A percentile compares a stretch with the other conserved stretches of the same genome.
Evolutionary conservation across 2,888 invertebrate species (phyloP).

Genomic region (Stenichneumon culpator): DNA sequence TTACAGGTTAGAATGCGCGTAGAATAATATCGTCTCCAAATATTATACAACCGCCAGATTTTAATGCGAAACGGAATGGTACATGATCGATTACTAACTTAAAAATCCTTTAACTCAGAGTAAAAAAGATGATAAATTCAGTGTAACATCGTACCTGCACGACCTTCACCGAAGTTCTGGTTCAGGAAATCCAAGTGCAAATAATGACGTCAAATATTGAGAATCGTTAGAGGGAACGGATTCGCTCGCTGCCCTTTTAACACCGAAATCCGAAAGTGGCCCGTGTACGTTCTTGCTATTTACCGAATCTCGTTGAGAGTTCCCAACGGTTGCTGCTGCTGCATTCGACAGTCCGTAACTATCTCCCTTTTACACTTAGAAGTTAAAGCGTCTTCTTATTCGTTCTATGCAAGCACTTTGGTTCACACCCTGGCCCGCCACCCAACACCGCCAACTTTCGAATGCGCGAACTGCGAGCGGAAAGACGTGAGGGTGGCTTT

Average conservation of each 20-base stretch:
- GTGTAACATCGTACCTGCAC: neutral
- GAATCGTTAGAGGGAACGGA: neutral
- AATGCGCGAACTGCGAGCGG: conserved; percentile 25
- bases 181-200: neutral
- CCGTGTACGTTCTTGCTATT: conserved; percentile 22
- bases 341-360: conserved; percentile 24
- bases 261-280: conserved; percentile 19
- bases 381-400: conserved; percentile 24
- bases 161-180: neutral
- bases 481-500: conserved; percentile 1
- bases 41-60: too few species aligned
- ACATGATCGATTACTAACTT: neutral
- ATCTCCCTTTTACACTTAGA: conserved; percentile 23
- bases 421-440: neutral
- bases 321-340: conserved; percentile 11
- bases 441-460: conserved; percentile 8
- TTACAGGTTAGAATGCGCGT: too few species aligned
- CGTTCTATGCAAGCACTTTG: conserved; percentile 29
- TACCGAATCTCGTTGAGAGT: conserved; percentile 21
- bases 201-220: conserved; percentile 25
- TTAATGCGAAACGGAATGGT: too few species aligned
- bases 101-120: neutral
- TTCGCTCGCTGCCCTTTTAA: conserved; percentile 14
- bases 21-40: too few species aligned
- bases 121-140: neutral